Evolutionary conservation across 2,113 vertebrate genomes (phyloP).

Genomic region (Cercocebus atys): DNA sequence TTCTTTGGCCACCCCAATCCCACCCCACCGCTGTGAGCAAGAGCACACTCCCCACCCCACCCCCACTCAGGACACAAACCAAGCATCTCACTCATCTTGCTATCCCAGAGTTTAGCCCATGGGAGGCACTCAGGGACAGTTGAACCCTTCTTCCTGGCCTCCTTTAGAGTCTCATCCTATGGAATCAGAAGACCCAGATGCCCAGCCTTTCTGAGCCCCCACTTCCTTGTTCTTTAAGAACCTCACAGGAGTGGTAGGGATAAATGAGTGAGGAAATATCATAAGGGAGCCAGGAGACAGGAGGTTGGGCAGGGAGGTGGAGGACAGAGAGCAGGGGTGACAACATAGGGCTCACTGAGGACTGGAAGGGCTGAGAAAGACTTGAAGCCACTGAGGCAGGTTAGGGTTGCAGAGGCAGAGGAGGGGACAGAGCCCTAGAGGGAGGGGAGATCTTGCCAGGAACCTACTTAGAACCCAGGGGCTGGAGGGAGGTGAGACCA

Average conservation of each 20-base stretch:
- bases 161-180: not conserved
- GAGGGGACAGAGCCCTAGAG: too few species aligned
- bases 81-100: rapidly evolving
- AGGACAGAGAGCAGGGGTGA: not conserved
- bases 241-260: not conserved
- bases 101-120: rapidly evolving
- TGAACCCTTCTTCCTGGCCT: not conserved
- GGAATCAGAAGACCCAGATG: not conserved
- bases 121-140: not conserved
- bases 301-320: not conserved
- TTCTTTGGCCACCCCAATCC: not conserved
- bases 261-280: not conserved
- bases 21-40: not conserved
- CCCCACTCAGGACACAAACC: not conserved
- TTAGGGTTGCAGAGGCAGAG: rapidly evolving
- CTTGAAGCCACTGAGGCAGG: not conserved
- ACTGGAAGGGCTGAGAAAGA: not conserved
- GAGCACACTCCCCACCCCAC: not conserved
- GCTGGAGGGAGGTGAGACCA: not conserved
- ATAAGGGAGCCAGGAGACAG: not conserved
- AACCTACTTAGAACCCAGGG: not conserved
- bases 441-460: too few species aligned
- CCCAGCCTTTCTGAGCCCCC: not conserved
- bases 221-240: not conserved
- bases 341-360: rapidly evolving